Percentiles rank a stretch among this genome's conserved stretches.
These are phyloP conservation scores for Peucedramus taeniatus DNA, from an alignment of 2,113 vertebrate genomes.

Conservation along the genomic window DNA sequence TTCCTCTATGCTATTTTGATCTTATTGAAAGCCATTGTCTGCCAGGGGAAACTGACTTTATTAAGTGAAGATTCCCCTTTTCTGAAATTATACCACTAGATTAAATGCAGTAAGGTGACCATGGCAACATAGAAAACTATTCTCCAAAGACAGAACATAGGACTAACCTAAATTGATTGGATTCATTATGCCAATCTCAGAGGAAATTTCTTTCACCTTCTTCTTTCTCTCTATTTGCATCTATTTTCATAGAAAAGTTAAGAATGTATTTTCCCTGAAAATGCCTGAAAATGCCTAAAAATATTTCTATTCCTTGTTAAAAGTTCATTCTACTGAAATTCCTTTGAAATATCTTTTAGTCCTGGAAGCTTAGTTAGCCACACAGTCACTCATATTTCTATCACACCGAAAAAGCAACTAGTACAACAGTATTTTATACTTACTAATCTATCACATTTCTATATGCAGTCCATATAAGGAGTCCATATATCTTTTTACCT, in stretches of 20 bases:
- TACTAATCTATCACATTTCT: background rate
- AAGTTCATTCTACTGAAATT: background rate
- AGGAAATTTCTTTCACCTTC: slow-evolving; percentile 29
- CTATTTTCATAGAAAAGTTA: background rate
- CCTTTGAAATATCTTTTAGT: background rate
- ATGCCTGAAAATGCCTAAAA: background rate
- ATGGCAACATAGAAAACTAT: slow-evolving; percentile 10
- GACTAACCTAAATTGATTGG: slow-evolving; percentile 28
- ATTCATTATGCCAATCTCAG: slow-evolving; percentile 16
- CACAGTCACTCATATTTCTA: background rate
- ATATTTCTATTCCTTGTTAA: background rate
- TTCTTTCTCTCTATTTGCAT: background rate
- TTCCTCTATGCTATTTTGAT: background rate
- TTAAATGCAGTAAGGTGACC: slow-evolving; percentile 17
- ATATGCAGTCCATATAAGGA: background rate
- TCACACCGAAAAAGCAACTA: background rate
- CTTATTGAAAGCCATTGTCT: background rate
- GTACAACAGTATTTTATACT: background rate
- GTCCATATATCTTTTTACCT: background rate
- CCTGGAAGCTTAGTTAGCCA: background rate
- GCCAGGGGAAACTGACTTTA: background rate
- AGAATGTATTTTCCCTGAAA: background rate
- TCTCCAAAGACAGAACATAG: background rate
- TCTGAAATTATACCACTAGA: slow-evolving; percentile 19
- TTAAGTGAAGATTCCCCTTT: slow-evolving; percentile 12